These are phyloP conservation scores for Gymnoscopelus braueri DNA, from an alignment of 2,797 vertebrate species.

Conservation along the genomic window DNA sequence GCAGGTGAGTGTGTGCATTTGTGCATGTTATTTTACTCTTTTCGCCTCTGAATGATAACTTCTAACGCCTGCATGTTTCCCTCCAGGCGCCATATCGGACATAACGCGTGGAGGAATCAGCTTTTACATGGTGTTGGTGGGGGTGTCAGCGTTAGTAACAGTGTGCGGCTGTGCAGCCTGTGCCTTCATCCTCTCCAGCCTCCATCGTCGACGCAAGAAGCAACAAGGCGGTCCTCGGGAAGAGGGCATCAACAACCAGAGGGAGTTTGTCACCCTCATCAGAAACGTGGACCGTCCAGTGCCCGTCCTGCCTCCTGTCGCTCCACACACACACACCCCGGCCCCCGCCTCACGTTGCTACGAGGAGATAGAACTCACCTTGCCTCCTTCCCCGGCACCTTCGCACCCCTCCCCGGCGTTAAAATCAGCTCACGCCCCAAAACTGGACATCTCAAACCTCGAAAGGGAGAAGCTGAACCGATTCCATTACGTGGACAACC, in stretches of 20 bases:
- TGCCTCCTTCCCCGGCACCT: slow-evolving; percentile 67
- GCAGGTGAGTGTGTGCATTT: slow-evolving; percentile 66
- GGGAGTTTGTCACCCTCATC: slow-evolving; percentile 83
- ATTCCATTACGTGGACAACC: slow-evolving; percentile 76
- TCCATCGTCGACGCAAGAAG: slow-evolving; percentile 76
- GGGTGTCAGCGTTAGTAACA: slow-evolving; percentile 68
- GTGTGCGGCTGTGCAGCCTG: slow-evolving; percentile 70
- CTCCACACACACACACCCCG: slow-evolving; percentile 30
- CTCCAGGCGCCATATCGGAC: slow-evolving; percentile 71
- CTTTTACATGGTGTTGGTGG: slow-evolving; percentile 78
- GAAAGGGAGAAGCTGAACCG: slow-evolving; percentile 86
- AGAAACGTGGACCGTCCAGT: slow-evolving; percentile 77
- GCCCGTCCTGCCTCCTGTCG: slow-evolving; percentile 49
- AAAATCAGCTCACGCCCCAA: slow-evolving; percentile 72
- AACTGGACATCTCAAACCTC: slow-evolving; percentile 85
- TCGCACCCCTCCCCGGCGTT: slow-evolving; percentile 70
- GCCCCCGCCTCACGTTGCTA: slow-evolving; percentile 54
- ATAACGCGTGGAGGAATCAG: slow-evolving; percentile 55
- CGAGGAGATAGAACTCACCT: slow-evolving; percentile 84
- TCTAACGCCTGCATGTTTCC: not conserved
- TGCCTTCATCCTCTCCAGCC: slow-evolving; percentile 72
- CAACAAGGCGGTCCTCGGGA: slow-evolving; percentile 71
- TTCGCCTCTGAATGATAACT: no score
- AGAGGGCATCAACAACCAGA: slow-evolving; percentile 83
- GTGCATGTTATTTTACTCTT: not conserved